These are phyloP conservation scores for Nephrotoma appendiculata DNA, from an alignment of 2,888 invertebrate species.

Conservation along the genomic window DNA sequence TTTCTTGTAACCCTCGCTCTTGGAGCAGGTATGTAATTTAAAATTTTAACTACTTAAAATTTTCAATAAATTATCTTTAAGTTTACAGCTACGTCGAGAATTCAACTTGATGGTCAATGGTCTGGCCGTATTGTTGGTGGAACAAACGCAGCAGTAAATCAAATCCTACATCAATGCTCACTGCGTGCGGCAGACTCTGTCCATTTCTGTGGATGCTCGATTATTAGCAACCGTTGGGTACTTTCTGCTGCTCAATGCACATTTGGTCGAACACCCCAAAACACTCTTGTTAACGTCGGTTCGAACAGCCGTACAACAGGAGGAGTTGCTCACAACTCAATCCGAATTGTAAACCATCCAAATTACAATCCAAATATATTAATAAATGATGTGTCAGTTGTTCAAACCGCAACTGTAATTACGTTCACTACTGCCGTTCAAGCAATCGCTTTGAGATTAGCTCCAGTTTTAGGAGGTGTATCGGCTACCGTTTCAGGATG, in stretches of 20 bases:
- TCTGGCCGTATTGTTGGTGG: conserved; percentile 18
- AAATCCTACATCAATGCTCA: conserved; percentile 17
- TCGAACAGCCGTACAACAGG: neutral
- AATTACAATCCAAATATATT: conserved; percentile 4
- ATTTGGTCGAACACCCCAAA: conserved; percentile 3
- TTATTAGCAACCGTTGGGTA: conserved; percentile 16
- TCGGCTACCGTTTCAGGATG: conserved; percentile 6
- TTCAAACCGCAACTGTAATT: neutral
- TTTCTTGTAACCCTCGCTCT: neutral
- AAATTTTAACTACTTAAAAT: neutral
- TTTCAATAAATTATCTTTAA: neutral
- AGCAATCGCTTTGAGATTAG: neutral
- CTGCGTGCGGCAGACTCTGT: conserved; percentile 11
- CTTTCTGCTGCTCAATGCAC: conserved; percentile 20
- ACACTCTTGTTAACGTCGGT: conserved; percentile 7
- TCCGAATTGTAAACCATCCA: conserved; percentile 9
- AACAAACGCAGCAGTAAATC: conserved; percentile 12
- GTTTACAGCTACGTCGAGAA: neutral
- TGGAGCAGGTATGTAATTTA: neutral
- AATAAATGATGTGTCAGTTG: conserved; percentile 8
- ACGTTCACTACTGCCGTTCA: neutral
- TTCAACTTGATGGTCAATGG: neutral
- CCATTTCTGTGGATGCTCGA: conserved; percentile 19
- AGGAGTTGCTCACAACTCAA: neutral
- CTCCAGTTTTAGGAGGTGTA: neutral